Evolutionary conservation across 2,888 invertebrate species (phyloP).

Genomic region (Xylophagus ater): DNA sequence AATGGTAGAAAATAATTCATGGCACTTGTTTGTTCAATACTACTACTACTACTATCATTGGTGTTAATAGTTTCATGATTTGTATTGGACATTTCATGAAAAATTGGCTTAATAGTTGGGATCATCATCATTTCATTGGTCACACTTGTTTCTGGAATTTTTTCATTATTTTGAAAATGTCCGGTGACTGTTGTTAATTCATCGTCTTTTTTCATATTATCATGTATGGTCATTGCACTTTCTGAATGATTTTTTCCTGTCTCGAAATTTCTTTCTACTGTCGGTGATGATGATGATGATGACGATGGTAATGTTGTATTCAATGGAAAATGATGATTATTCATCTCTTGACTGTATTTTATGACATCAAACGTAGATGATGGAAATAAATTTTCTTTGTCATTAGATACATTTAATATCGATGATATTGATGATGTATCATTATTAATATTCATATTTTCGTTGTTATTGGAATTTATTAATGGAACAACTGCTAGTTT

Average conservation of each 20-base stretch:
- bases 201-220: no score
- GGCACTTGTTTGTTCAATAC: no score
- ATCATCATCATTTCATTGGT: no score
- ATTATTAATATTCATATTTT: not conserved
- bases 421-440: constrained; percentile 1
- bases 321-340: not conserved
- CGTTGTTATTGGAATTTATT: constrained; percentile 1
- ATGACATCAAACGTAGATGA: not conserved
- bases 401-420: not conserved
- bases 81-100: no score
- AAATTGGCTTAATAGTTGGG: no score
- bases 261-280: not conserved
- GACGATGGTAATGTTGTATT: not conserved
- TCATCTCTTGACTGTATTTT: not conserved
- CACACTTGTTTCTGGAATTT: no score
- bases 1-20: constrained; percentile 6
- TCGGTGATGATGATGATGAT: not conserved
- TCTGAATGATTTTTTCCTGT: no score
- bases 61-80: no score
- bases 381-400: not conserved
- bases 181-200: no score
- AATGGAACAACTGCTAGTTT: constrained; percentile 7
- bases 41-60: no score
- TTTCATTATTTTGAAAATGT: no score
- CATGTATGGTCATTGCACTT: no score